Percentiles rank a stretch among this genome's conserved stretches.
Conservation (phyloP, 2,797 vertebrate species). For the Pygocentrus nattereri region DNA sequence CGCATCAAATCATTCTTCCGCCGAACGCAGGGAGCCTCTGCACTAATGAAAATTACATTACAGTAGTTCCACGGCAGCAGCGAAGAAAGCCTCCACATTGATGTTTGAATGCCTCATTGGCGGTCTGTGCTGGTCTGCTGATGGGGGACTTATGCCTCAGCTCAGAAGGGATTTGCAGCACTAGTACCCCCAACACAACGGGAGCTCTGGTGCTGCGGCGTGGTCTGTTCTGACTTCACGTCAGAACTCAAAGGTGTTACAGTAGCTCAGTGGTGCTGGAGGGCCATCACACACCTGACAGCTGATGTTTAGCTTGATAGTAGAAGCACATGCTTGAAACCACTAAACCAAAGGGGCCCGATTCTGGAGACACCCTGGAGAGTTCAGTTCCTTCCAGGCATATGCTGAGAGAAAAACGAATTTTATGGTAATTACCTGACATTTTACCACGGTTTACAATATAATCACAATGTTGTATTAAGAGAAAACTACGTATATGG, state of each 20-base stretch:
- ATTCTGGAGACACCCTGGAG: no score
- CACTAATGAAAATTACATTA: constrained; percentile 74
- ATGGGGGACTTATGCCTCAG: not conserved
- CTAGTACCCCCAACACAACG: not conserved
- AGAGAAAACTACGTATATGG: no score
- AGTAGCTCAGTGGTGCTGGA: not conserved
- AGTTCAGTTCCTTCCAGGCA: no score
- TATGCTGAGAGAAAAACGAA: no score
- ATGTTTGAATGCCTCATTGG: not conserved
- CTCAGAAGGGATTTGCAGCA: not conserved
- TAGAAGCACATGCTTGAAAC: not conserved
- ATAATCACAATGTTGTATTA: no score
- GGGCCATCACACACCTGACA: not conserved
- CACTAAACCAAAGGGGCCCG: no score
- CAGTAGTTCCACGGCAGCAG: constrained; percentile 66
- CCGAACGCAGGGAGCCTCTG: constrained; percentile 69
- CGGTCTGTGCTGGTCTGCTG: not conserved
- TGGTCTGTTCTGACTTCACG: not conserved
- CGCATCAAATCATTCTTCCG: constrained; percentile 74
- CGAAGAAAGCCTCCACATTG: not conserved
- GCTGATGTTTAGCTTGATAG: not conserved
- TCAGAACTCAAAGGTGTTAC: not conserved
- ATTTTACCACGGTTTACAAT: no score
- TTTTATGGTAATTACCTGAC: no score
- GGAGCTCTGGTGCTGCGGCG: not conserved